phyloP scores from a whole-genome alignment of 2,797 vertebrate genomes.

The Anolis apletophallus region DNA sequence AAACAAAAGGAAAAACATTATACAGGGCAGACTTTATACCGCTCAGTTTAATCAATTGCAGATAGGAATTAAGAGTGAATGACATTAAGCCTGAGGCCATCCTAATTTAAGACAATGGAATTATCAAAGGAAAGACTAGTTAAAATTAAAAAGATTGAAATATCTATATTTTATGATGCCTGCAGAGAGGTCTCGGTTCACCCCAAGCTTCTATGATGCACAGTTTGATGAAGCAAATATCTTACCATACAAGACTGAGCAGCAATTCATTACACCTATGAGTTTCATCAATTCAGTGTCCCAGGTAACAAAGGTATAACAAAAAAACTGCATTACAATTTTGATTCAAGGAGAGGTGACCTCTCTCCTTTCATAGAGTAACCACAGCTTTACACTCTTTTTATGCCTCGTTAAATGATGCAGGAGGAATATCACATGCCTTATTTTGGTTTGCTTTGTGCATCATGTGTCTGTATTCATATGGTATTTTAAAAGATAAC shows the following conservation, averaged over 20 bases:
- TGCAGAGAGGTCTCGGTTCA: neutral
- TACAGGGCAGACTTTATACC: neutral
- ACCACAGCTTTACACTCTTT: neutral
- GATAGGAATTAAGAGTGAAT: constrained; percentile 9
- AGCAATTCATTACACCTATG: neutral
- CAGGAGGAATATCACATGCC: neutral
- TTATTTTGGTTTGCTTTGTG: neutral
- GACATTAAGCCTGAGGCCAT: constrained; percentile 26
- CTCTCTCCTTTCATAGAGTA: neutral
- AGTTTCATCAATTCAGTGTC: neutral
- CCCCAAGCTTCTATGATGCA: neutral
- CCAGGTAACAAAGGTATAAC: neutral
- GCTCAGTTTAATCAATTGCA: constrained; percentile 23
- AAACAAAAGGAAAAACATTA: neutral
- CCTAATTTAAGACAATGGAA: constrained; percentile 22
- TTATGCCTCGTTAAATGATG: neutral
- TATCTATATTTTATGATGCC: neutral
- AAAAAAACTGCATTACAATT: neutral
- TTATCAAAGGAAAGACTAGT: constrained; percentile 12
- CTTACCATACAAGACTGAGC: neutral
- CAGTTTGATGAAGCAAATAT: neutral
- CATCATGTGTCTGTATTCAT: neutral
- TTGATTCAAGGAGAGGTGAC: neutral
- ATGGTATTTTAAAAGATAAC: neutral
- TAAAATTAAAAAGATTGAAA: constrained; percentile 3